Percentiles rank a stretch among this genome's conserved stretches.
Evolutionary conservation across 92 coral and sea anemone species (phyloP).

Genomic region (Isaurus tuberculatus): DNA sequence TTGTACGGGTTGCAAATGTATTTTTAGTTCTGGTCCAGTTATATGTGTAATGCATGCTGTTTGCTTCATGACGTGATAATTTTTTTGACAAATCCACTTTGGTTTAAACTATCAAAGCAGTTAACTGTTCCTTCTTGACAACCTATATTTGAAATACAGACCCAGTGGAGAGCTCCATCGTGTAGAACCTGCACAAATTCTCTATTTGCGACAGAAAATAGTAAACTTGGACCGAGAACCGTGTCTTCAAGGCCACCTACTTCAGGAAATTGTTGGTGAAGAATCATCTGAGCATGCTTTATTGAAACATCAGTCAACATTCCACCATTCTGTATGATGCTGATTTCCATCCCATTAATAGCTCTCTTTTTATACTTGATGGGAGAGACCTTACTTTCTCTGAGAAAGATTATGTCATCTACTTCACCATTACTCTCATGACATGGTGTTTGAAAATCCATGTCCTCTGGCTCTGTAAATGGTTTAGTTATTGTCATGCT

Average conservation of each 20-base stretch:
- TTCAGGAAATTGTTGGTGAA: constrained; percentile 53
- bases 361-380: constrained; percentile 29
- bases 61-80: background rate
- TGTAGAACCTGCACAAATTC: constrained; percentile 60
- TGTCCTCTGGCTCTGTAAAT: background rate
- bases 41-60: constrained; percentile 17
- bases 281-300: constrained; percentile 56
- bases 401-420: constrained; percentile 36
- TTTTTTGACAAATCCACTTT: background rate
- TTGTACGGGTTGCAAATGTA: constrained; percentile 28
- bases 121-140: too few species aligned
- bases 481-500: background rate
- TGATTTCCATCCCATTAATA: constrained; percentile 31
- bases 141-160: constrained; percentile 54
- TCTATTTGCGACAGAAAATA: constrained; percentile 44
- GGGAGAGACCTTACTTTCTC: constrained; percentile 24
- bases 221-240: constrained; percentile 60
- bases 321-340: constrained; percentile 22
- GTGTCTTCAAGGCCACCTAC: constrained; percentile 59
- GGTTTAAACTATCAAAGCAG: too few species aligned
- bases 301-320: constrained; percentile 49
- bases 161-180: constrained; percentile 62
- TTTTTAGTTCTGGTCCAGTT: too few species aligned
- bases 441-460: background rate
- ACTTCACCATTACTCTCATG: constrained; percentile 5